Base-by-base conservation (phyloP, 2,888 invertebrate species). In the Tholera decimalis region DNA sequence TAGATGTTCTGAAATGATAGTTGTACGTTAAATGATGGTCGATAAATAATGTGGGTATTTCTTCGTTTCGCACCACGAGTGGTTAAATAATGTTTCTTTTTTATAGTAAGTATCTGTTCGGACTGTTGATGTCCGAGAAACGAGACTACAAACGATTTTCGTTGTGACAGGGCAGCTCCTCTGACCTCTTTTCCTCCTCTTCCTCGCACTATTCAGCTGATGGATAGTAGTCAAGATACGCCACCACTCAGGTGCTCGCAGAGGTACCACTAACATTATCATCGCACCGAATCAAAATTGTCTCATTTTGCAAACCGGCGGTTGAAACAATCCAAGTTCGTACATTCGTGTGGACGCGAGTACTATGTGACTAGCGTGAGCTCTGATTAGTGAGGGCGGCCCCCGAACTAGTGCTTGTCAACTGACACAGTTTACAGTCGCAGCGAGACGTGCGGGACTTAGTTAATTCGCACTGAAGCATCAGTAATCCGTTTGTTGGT, bases 401-500 rank as follows among this genome's bases (percentile, higher is more conserved):
- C 54, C n/a, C 11, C 28, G 28, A 28, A 18, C 18, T 35, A 49
- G 9, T n/a, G 35, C 41, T 24, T 30, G 47, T 44, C n/a, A 1
- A 7, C 20, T 9, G 30, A 3, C 41, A 28, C 47, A 43, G 53
- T 20, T 47, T 37, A 26, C 62, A 33, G 50, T 7, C 5, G 35
- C 51, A 18, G 64, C 39, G 35, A 22, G 22, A 35, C 58, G 15
- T 26, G 41, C 11, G n/a, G n/a, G 37, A 56, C 37, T 60, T 22
- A 43, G 60, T 74, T 67, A 53, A 39, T 20, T 56, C 33, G 60
- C 37, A 20, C 58, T 41, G 51, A 46, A 43, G 46, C 51, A n/a
- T 62, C 56, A 71, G 65, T 71, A 79, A 75, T 68, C 43, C 54
- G 44, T 62, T 79, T 76, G 76, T 68, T 47, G 53, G 71, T 33